Evolutionary conservation across 2,888 invertebrate species (phyloP), one percentile per base, ranked within the genome.

Genomic region (Omphaloscelis lunosa): DNA sequence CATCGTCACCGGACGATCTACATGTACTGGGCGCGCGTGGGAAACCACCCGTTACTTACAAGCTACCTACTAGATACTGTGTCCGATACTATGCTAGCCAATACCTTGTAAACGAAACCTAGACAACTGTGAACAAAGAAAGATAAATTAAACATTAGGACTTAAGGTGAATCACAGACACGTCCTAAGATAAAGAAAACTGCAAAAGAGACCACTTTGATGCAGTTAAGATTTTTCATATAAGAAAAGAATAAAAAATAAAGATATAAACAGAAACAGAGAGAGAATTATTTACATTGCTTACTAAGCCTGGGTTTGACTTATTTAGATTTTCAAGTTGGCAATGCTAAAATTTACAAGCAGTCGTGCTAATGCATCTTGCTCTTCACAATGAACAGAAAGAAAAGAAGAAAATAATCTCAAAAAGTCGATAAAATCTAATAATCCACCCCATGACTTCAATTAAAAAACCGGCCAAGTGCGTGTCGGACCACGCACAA

Each of bases 21-120:
- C 92, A 91, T 92, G 92, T 90, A 88, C 86, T 82, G 84, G 73
- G 86, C 89, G 88, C 82, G 83, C 92, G 93, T 93, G 93, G 93
- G 93, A 90, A 92, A 89, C 85, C 72, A 53, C 83, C 92, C 90
- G 92, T 92, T 92, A 92, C 75, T 85, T 79, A 81, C 78, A 72
- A 77, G 85, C 82, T 85, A 80, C 87, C 72, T 77, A 80, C 76
- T 75, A 83, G 84, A 84, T 84, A 39, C 41, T 72, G 71, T 72
- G 56, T 69, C 73, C 59, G 84, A 84, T 84, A 84, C n/a, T 74
- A 27, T 11, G 39, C 58, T 59, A 61, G 73, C 67, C 58, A 85
- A 72, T 80, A 83, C 45, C 34, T 61, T 82, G 75, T 75, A 78
- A 79, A 82, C 75, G 65, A 82, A 82, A 69, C 34, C 34, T 59